Evolutionary conservation across 1,140 invertebrate genomes (phyloP), one percentile per base, ranked within the genome.

Genomic region (Sipha flava): DNA sequence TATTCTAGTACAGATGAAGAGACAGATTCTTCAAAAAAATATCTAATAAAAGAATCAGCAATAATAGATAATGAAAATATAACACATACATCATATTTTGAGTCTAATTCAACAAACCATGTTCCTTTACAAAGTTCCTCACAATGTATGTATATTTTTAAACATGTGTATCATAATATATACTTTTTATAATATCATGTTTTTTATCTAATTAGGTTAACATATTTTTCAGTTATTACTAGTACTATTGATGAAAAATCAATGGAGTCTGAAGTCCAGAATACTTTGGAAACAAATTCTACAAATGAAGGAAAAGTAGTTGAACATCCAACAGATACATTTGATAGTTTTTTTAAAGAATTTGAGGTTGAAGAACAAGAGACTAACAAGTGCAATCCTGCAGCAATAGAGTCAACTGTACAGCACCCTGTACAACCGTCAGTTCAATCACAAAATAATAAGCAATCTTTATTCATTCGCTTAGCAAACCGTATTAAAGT

Each of bases 401-500:
- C 34, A 43, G 14, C 34, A 23, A 16, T 37, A n/a, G 73, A 77
- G 26, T 77, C 73, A 10, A 43, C 23, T 2, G 16, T 57, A 26
- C 73, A 77, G 21, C 29, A 59, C 5, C 57, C 73, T 12, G 52
- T 54, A 40, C 81, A 85, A 0, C 79, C 79, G 1, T 80, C 83
- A 64, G 68, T 81, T 31, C 49, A 80, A 21, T 77, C 73, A 2
- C 73, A 77, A 59, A 77, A 77, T 40, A 59, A 34, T 10, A 96
- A 98, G 82, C 97, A 99, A 86, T 97, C 95, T 4, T 94, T 98
- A 29, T 98, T 99, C 85, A 90, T 98, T 82, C 89, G 96, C 81
- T 87, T 99, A 31, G 95, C 94, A 45, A 99, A 98, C 87, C 91
- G 96, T 83, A 96, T 99, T 34, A 97, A 97, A 90, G 92, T 94